phyloP scores from a whole-genome alignment of 35 echinoderm and acorn worm species.

The Diadema setosum region DNA sequence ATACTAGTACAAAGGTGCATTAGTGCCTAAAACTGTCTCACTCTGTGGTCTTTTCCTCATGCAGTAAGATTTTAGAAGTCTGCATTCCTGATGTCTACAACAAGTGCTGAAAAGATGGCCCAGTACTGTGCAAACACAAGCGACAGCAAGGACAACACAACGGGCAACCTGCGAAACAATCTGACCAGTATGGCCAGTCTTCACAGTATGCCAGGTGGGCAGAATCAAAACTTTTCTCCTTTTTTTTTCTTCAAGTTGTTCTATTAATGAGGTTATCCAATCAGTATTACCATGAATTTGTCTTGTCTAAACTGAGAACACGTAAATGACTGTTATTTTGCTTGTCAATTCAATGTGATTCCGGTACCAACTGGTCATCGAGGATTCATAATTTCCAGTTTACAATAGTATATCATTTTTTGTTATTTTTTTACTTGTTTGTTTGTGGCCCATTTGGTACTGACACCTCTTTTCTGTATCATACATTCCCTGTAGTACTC shows the following conservation, averaged over 20 bases:
- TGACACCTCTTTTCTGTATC: too few species aligned
- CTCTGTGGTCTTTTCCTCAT: too few species aligned
- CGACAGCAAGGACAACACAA: not conserved
- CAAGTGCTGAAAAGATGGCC: not conserved
- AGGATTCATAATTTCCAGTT: not conserved
- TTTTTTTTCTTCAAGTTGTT: too few species aligned
- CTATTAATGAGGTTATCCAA: not conserved
- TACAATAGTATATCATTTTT: too few species aligned
- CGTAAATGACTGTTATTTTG: not conserved
- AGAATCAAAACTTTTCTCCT: too few species aligned
- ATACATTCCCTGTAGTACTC: too few species aligned
- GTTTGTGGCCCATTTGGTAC: too few species aligned
- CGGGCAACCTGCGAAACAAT: not conserved
- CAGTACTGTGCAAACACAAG: not conserved
- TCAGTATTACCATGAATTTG: not conserved
- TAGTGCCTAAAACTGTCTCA: too few species aligned
- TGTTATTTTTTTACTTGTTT: too few species aligned
- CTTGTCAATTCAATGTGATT: not conserved
- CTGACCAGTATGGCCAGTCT: not conserved
- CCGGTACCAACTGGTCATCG: not conserved
- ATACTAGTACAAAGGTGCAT: too few species aligned
- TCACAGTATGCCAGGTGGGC: not conserved
- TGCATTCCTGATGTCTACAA: not conserved
- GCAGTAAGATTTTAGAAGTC: too few species aligned
- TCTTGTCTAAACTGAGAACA: not conserved